phyloP scores from a whole-genome alignment of 2,797 vertebrate genomes.

The Arnoldichthys spilopterus region DNA sequence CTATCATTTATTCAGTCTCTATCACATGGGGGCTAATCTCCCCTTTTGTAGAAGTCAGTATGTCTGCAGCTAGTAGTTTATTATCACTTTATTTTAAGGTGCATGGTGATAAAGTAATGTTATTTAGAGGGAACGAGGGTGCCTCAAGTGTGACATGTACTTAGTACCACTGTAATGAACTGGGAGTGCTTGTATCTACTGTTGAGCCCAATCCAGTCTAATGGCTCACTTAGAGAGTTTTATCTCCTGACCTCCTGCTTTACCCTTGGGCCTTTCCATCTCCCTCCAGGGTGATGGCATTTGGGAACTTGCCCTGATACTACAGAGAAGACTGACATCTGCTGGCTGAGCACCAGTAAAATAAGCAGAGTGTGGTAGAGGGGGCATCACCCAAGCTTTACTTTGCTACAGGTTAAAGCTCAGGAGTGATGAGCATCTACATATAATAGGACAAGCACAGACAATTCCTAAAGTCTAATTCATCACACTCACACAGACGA shows the following conservation, averaged over 20 bases:
- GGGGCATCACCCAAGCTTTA: background rate
- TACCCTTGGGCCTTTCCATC: conserved; percentile 47
- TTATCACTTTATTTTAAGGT: conserved; percentile 24
- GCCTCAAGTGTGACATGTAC: conserved; percentile 43
- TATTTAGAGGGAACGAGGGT: conserved; percentile 36
- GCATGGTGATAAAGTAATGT: conserved; percentile 40
- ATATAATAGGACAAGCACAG: background rate
- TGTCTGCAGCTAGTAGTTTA: conserved; percentile 16
- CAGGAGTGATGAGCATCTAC: conserved; percentile 12
- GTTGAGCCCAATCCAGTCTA: conserved; percentile 43
- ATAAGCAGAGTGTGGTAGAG: conserved; percentile 20
- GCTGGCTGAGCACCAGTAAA: conserved; percentile 66
- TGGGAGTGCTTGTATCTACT: conserved; percentile 30
- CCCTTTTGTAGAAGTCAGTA: no score
- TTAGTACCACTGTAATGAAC: conserved; percentile 55
- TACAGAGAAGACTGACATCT: conserved; percentile 80
- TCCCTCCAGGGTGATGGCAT: conserved; percentile 56
- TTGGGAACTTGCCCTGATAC: conserved; percentile 55
- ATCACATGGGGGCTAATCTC: no score
- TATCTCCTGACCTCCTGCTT: conserved; percentile 49
- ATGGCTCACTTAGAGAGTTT: conserved; percentile 48
- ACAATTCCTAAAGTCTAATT: no score
- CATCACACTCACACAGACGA: no score
- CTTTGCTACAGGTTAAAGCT: conserved; percentile 16
- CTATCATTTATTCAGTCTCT: conserved; percentile 6